Evolutionary conservation across 2,113 vertebrate genomes (phyloP).

Genomic region (Dromaius novaehollandiae): DNA sequence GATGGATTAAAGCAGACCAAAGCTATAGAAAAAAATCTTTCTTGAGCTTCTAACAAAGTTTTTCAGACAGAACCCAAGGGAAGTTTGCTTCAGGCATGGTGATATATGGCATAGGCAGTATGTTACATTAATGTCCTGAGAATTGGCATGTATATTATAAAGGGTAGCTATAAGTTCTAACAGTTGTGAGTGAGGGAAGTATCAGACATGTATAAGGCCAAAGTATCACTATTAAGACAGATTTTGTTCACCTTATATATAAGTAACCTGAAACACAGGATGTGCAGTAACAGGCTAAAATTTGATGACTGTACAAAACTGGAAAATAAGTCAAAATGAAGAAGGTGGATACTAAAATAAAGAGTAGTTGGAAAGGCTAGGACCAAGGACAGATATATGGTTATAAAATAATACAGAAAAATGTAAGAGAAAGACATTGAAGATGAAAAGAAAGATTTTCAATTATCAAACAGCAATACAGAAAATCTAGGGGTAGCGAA

Average conservation of each 20-base stretch:
- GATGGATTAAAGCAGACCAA: background rate
- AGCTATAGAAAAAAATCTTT: background rate
- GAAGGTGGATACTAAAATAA: constrained; percentile 51
- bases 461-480: constrained; percentile 49
- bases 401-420: constrained; percentile 65
- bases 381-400: constrained; percentile 61
- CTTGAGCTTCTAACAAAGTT: background rate
- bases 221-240: constrained; percentile 56
- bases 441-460: constrained; percentile 54
- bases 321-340: constrained; percentile 67
- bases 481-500: constrained; percentile 28
- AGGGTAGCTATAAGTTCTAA: constrained; percentile 41
- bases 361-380: constrained; percentile 59
- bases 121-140: constrained; percentile 29
- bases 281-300: constrained; percentile 56
- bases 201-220: constrained; percentile 52
- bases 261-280: constrained; percentile 48
- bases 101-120: constrained; percentile 32
- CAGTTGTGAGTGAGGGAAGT: background rate
- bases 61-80: background rate
- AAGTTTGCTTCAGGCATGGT: constrained; percentile 1
- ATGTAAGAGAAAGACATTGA: constrained; percentile 56
- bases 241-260: constrained; percentile 52
- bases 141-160: constrained; percentile 55
- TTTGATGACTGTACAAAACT: constrained; percentile 67